Conservation (phyloP, 2,113 vertebrate genomes). For the Macquaria australasica region DNA sequence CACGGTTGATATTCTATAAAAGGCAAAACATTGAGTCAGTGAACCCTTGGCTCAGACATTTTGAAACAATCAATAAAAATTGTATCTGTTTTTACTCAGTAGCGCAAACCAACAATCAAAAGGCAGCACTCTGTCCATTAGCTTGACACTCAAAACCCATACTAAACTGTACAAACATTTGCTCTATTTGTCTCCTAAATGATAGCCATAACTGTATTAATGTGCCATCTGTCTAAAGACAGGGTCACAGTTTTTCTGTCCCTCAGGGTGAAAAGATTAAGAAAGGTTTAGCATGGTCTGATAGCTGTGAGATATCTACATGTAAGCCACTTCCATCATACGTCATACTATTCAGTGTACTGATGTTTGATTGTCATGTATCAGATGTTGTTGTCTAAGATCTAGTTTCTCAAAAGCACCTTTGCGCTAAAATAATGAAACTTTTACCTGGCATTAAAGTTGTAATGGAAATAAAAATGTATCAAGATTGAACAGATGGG, state of each 20-base stretch:
- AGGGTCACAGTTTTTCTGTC: not conserved
- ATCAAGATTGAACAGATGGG: not conserved
- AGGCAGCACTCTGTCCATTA: not conserved
- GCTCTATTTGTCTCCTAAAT: not conserved
- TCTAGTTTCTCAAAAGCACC: not conserved
- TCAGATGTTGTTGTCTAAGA: not conserved
- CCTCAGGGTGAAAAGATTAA: not conserved
- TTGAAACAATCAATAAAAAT: not conserved
- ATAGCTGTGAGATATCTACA: constrained; percentile 1
- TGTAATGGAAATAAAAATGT: not conserved
- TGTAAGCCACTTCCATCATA: not conserved
- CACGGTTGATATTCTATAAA: not conserved
- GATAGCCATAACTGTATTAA: constrained; percentile 16
- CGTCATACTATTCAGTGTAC: constrained; percentile 5
- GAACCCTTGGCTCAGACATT: not conserved
- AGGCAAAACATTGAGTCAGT: not conserved
- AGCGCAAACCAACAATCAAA: not conserved
- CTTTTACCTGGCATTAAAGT: not conserved
- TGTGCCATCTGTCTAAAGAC: not conserved
- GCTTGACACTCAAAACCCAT: not conserved
- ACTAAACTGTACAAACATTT: not conserved
- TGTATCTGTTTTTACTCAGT: not conserved
- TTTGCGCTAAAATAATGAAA: not conserved
- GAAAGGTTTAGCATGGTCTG: not conserved
- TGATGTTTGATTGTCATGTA: constrained; percentile 20